Base-by-base conservation (phyloP, 1,140 invertebrate species). In the Lamellibrachia luymesi region DNA sequence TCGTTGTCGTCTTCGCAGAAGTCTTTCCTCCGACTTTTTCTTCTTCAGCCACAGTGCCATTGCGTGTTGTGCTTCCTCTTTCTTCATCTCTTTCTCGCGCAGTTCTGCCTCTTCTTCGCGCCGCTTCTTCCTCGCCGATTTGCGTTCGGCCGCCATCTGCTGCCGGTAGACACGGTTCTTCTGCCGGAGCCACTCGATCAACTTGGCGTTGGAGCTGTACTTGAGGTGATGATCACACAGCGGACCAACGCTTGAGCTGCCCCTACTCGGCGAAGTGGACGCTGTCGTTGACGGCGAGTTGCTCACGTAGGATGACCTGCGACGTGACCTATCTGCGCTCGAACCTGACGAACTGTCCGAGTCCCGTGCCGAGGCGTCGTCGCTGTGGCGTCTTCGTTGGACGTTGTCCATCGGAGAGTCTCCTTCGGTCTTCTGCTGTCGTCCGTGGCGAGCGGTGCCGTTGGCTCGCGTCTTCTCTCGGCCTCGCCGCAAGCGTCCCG, bases 1-100 rank as follows among this genome's bases (percentile, higher is more conserved):
- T 91, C 50, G 90, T 91, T 91, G 90, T 27, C 90, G 90, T 91
- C n/a, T 91, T 51, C 50, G 38, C 90, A 91, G 90, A 49, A 91
- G 90, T 51, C 90, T 91, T 17, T 49, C 90, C 90, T 91, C 90
- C 90, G 38, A 50, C 27, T 91, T 51, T 25, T 91, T 91, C 90
- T 91, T 49, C 50, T 91, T 51, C 90, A 91, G 49, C 90, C 90
- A 91, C 90, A 49, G 8, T 49, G 13, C 49, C 49, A 50, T 50
- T 51, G 50, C 49, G 90, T 50, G 49, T 25, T 91, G 13, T n/a
- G 25, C 90, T 51, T 91, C 50, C 90, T 91, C 90, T 50, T n/a
- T 49, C 50, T 91, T 91, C 50, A 51, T 51, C 90, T 50, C 50
- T 38, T 91, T 91, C 8, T 50, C 50, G 49, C 50, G 38, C n/a